Evolutionary conservation across 1,140 invertebrate genomes (phyloP).

Genomic region (Drosophila triauraria): DNA sequence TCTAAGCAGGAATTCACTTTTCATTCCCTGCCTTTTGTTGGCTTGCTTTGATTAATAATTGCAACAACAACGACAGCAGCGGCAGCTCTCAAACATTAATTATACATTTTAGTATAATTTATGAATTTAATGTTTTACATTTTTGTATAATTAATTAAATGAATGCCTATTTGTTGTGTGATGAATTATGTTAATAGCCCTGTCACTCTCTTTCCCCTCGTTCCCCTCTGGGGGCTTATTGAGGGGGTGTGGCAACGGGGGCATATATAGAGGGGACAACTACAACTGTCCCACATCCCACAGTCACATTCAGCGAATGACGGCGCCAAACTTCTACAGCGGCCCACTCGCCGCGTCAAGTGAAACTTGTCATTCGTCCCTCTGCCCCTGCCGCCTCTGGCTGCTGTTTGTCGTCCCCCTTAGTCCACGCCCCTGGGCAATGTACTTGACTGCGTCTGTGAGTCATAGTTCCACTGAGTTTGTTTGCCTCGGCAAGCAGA

Average conservation of each 20-base stretch:
- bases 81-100: constrained; percentile 37
- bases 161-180: constrained; percentile 44
- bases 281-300: constrained; percentile 26
- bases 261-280: not conserved
- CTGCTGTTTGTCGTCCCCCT: constrained; percentile 13
- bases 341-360: constrained; percentile 34
- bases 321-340: constrained; percentile 40
- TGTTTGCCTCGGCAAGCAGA: constrained; percentile 30
- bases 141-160: constrained; percentile 63
- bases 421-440: constrained; percentile 14
- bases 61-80: constrained; percentile 12
- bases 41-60: constrained; percentile 30
- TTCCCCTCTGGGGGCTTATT: constrained; percentile 1
- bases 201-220: not conserved
- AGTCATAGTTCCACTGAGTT: constrained; percentile 46
- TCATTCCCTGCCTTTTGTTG: not conserved
- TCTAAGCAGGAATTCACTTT: constrained; percentile 16
- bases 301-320: constrained; percentile 17
- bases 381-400: not conserved
- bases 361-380: constrained; percentile 44
- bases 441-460: constrained; percentile 42
- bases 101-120: constrained; percentile 48
- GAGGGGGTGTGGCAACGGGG: not conserved
- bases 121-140: constrained; percentile 45
- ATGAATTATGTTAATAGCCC: constrained; percentile 45